Base-by-base conservation (phyloP, 2,888 invertebrate species). In the Blastobasis adustella region DNA sequence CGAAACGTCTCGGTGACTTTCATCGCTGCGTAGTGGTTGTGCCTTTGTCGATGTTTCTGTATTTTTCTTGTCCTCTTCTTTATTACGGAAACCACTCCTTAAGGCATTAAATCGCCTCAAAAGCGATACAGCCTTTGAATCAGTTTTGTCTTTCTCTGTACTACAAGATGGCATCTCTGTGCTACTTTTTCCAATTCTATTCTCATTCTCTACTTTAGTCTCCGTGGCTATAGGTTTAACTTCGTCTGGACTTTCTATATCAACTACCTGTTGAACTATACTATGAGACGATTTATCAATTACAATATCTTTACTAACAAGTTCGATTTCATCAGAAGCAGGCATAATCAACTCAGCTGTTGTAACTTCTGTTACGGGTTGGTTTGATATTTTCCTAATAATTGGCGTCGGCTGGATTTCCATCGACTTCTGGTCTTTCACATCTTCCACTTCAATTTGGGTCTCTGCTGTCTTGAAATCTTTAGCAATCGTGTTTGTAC, bases 191-290 rank as follows among this genome's bases (percentile, higher is more conserved):
- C 62, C 56, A 9, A 65, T 79, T 56, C 77, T 69, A 45, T 81
- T 81, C 54, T 82, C 82, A 51, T 67, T 69, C 61, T 85, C 82
- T 6, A 84, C 57, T 61, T 81, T 79, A 56, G 82, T 82, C 58
- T 82, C 81, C 66, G 78, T 79, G 60, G 79, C 73, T 40, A 71
- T 54, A 0, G 69, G 75, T 36, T 60, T 72, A 8, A 74, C 73
- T 45, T 67, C 60, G 48, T 71, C 75, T 2, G 77, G 69, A 45
- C 62, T 67, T 58, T 86, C 82, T 53, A 84, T 69, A 64, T 84
- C 73, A 56, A 82, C 71, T 6, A 85, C 67, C 51, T 79, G 79
- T 61, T 84, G 76, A 4, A 82, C 67, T 38, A 83, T 61, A 23
- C 82, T 83, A 62, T 81, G 77, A 4, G 84, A 82, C 0, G 82